These are phyloP conservation scores for Ariolimax columbianus DNA, from an alignment of 2,888 invertebrate genomes.

Conservation along the genomic window DNA sequence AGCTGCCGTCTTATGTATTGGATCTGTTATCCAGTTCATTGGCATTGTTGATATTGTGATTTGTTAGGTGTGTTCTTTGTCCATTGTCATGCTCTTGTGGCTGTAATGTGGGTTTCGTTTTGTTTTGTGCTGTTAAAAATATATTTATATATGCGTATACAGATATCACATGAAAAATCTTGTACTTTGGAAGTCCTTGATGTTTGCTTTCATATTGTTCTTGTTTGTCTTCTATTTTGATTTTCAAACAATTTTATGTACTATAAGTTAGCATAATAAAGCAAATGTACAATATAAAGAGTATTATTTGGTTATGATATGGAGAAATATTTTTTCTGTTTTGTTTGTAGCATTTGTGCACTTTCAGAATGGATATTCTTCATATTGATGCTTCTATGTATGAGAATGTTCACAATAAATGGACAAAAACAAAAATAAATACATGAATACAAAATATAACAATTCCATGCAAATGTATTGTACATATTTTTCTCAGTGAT, in stretches of 20 bases:
- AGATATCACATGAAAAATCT: neutral
- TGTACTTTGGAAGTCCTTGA: neutral
- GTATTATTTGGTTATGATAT: neutral
- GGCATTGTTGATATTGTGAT: too few relatives aligned
- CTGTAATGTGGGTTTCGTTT: too few relatives aligned
- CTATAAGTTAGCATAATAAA: neutral
- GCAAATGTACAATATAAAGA: neutral
- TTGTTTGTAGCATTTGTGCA: neutral
- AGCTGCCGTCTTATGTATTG: too few relatives aligned
- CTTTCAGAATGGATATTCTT: neutral
- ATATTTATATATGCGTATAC: neutral
- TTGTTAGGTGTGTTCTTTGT: too few relatives aligned
- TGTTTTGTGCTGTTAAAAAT: too few relatives aligned
- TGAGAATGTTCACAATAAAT: neutral
- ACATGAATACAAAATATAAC: neutral
- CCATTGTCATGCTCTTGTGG: too few relatives aligned
- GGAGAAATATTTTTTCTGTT: neutral
- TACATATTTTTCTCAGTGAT: conserved; percentile 27
- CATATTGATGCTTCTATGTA: neutral
- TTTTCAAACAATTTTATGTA: neutral
- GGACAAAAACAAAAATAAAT: neutral
- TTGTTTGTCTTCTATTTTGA: neutral
- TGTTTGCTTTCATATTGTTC: neutral
- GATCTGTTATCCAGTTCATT: too few relatives aligned
- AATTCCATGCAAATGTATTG: too few relatives aligned